These are phyloP conservation scores for Synchiropus splendidus DNA, from an alignment of 2,113 vertebrate genomes.

Conservation along the genomic window DNA sequence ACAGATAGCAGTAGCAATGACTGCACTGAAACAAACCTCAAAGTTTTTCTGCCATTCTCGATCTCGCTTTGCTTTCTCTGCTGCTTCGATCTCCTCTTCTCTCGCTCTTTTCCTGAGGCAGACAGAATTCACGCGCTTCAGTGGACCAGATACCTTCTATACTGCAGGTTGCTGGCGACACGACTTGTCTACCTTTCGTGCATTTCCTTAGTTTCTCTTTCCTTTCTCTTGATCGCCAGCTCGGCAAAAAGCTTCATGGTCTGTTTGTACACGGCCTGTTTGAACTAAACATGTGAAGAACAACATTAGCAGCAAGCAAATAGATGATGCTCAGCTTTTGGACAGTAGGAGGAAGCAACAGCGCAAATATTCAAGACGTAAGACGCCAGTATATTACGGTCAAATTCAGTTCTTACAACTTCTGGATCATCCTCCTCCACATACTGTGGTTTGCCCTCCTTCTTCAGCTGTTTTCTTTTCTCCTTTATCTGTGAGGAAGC, in stretches of 20 bases:
- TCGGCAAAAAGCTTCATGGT: conserved; percentile 99
- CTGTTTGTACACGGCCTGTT: conserved; percentile 95
- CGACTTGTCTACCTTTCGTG: conserved; percentile 91
- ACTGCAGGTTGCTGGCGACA: too few relatives aligned
- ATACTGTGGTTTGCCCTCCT: conserved; percentile 80
- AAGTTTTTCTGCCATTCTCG: conserved; percentile 99
- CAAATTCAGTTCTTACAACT: too few relatives aligned
- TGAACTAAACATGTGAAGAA: conserved; percentile 71
- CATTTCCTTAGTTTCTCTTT: conserved; percentile 98
- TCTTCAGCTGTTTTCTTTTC: conserved; percentile 94
- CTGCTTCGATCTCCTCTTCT: conserved; percentile 93
- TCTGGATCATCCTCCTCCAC: conserved; percentile 93
- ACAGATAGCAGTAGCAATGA: too few relatives aligned
- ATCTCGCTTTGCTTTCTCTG: conserved; percentile 90
- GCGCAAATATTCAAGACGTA: too few relatives aligned
- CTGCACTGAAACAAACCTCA: conserved; percentile 67
- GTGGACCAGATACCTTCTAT: too few relatives aligned
- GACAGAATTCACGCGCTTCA: neutral
- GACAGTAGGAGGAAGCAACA: neutral
- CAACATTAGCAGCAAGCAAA: neutral
- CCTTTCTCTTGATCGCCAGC: conserved; percentile 98
- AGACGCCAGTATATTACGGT: too few relatives aligned
- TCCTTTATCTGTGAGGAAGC: conserved; percentile 78
- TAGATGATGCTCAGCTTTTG: neutral
- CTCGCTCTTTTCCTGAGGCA: conserved; percentile 83